Percentiles rank a stretch among this genome's conserved stretches.
Evolutionary conservation across 2,888 invertebrate genomes (phyloP).

Genomic region (Perithous albicinctus): DNA sequence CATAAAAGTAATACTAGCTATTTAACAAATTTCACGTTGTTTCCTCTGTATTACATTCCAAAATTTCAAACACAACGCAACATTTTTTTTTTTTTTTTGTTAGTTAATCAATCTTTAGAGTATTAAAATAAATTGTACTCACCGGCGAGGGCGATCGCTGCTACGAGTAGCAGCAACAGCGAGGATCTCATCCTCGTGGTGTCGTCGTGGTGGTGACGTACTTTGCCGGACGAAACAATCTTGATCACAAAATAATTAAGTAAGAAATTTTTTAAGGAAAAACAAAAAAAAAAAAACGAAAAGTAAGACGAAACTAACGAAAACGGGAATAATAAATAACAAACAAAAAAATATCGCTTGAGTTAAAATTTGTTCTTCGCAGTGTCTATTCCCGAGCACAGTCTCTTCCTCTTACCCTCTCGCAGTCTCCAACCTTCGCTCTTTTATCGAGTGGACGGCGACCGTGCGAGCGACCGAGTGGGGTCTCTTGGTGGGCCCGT

Average conservation of each 20-base stretch:
- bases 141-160: conserved; percentile 79
- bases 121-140: conserved; percentile 72
- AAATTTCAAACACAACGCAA: background rate
- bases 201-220: conserved; percentile 31
- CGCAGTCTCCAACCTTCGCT: conserved; percentile 64
- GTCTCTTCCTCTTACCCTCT: conserved; percentile 68
- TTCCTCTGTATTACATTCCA: background rate
- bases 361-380: conserved; percentile 37
- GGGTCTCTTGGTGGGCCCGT: conserved; percentile 42
- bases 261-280: conserved; percentile 4
- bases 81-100: background rate
- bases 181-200: conserved; percentile 80
- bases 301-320: conserved; percentile 3
- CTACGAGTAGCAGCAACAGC: conserved; percentile 79
- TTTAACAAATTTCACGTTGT: background rate
- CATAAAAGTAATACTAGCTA: background rate
- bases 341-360: conserved; percentile 41
- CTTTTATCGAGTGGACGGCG: conserved; percentile 64
- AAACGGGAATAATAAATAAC: background rate
- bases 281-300: conserved; percentile 22
- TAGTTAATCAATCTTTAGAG: background rate
- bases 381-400: conserved; percentile 62
- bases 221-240: conserved; percentile 32
- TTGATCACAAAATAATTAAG: conserved; percentile 45
- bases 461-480: conserved; percentile 53